Conservation (phyloP, 2,113 vertebrate genomes). For the Porphyrio hochstetteri region DNA sequence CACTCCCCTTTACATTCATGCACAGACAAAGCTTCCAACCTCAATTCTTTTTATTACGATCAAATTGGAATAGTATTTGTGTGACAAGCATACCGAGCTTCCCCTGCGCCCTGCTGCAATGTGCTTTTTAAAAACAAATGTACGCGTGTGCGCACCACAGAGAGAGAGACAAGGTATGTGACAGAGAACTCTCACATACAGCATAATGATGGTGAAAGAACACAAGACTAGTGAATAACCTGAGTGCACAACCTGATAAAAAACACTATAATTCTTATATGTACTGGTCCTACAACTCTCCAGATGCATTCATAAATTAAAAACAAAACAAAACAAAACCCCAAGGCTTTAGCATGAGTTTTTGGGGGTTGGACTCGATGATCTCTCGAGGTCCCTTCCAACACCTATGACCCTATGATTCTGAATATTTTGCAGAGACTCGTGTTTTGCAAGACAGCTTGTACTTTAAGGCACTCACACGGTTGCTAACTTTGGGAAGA, state of each 20-base stretch:
- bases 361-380: too few species aligned
- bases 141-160: accelerated
- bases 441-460: not conserved
- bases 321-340: too few species aligned
- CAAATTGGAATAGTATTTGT: not conserved
- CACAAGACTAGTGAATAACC: not conserved
- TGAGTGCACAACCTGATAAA: not conserved
- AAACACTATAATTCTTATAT: not conserved
- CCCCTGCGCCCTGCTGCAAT: not conserved
- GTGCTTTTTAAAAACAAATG: not conserved
- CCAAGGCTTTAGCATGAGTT: too few species aligned
- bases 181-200: not conserved
- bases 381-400: too few species aligned
- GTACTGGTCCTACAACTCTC: not conserved
- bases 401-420: too few species aligned
- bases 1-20: not conserved
- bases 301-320: not conserved
- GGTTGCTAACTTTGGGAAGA: not conserved
- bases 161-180: not conserved
- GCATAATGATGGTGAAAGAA: not conserved
- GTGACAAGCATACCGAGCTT: not conserved
- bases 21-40: not conserved
- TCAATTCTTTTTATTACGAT: not conserved
- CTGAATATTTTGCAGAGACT: not conserved
- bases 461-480: not conserved